Conservation (phyloP, 2,797 vertebrate genomes). For the Harpagifer antarcticus region DNA sequence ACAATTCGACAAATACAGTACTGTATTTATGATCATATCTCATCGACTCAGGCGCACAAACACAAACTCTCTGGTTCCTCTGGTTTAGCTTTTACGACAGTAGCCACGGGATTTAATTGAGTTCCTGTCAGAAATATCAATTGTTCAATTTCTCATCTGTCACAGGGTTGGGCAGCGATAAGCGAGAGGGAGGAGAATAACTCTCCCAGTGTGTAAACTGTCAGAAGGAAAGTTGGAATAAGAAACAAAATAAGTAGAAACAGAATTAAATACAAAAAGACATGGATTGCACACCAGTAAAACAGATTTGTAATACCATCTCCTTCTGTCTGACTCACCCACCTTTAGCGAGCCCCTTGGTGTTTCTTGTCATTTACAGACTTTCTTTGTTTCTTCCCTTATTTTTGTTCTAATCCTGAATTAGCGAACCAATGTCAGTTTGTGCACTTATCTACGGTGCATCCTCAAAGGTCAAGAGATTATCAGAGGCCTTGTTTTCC, state of each 20-base stretch:
- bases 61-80: constrained; percentile 1
- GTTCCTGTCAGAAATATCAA: constrained; percentile 74
- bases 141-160: constrained; percentile 74
- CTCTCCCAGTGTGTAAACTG: constrained; percentile 37
- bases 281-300: background rate
- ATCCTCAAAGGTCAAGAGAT: constrained; percentile 19
- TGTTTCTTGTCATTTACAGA: background rate
- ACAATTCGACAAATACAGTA: background rate
- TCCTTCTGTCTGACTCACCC: background rate
- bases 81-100: constrained; percentile 37
- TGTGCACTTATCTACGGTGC: background rate
- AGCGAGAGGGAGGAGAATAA: constrained; percentile 28
- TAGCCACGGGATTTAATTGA: constrained; percentile 69
- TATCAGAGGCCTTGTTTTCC: background rate
- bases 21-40: constrained; percentile 11
- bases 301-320: background rate
- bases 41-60: constrained; percentile 2
- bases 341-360: background rate
- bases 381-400: background rate
- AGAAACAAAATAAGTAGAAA: constrained; percentile 29
- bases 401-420: background rate
- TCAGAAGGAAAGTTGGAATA: constrained; percentile 15
- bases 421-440: background rate
- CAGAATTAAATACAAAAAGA: background rate
- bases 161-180: constrained; percentile 36